Evolutionary conservation across 2,888 invertebrate species (phyloP), one percentile per base, ranked within the genome.

Genomic region (Nemotelus pantherinus): DNA sequence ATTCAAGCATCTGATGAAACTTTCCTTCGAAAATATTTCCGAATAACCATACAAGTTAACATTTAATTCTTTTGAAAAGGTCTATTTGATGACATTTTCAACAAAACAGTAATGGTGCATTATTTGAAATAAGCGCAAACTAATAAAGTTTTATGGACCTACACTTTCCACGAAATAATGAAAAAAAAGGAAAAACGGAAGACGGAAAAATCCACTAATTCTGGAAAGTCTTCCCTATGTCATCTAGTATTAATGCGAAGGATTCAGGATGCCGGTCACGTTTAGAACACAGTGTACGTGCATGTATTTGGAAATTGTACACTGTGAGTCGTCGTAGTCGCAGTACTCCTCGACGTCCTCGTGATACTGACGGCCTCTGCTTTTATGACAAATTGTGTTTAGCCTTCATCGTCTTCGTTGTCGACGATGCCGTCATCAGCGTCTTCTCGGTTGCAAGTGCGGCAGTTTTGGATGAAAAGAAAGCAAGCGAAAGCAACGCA

Each of bases 311-410:
- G 75, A 79, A 79, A 78, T 79, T 78, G 76, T 72, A 44, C 75
- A 44, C 25, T 25, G 25, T 25, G 25, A 25, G 25, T 64, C 70
- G 70, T 44, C 72, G 53, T 58, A 41, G 25, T 25, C 55, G 45
- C 63, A 45, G 50, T 68, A 65, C 75, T 77, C 71, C 70, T 57
- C 68, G 53, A 74, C 53, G 58, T 77, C 48, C 75, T 76, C 68
- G 76, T 63, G 43, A 6, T 63, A 5, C n/a, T 74, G 74, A 74
- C 41, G 60, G 63, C 39, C 63, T 74, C 74, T 55, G 53, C 60
- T 79, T 79, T 79, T 79, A 79, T 79, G 79, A 79, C 77, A 79
- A 79, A 79, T 79, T 79, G 77, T 79, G 72, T 77, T 79, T 75
- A 77, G 70, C 67, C 75, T 65, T 70, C 60, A 55, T 67, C 55